phyloP scores from a whole-genome alignment of 2,113 vertebrate species.

The Tinamus guttatus region DNA sequence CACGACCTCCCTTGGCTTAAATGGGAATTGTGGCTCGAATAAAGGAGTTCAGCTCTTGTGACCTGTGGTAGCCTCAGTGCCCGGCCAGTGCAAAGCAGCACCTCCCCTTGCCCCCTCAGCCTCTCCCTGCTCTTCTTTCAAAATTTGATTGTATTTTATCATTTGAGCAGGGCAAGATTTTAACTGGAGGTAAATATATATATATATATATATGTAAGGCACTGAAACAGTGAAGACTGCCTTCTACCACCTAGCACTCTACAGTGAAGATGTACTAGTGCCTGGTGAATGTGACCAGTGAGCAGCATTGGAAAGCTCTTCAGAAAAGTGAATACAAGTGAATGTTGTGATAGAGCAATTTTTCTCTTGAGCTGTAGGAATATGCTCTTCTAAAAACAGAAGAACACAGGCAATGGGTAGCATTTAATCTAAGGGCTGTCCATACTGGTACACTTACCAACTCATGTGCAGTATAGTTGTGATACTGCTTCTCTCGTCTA shows the following conservation, averaged over 20 bases:
- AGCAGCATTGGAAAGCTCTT: neutral
- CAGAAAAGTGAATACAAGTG: neutral
- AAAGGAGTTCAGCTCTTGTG: conserved; percentile 32
- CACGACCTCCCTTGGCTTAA: conserved; percentile 30
- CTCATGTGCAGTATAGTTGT: neutral
- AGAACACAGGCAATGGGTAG: neutral
- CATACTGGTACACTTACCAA: neutral
- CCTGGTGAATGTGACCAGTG: neutral
- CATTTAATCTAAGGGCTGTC: neutral
- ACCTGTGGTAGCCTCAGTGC: conserved; percentile 10
- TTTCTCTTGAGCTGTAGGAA: neutral
- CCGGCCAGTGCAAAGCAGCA: neutral
- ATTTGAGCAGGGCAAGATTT: neutral
- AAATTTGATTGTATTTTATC: neutral
- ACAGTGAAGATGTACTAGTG: neutral
- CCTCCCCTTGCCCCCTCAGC: neutral
- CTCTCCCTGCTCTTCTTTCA: neutral
- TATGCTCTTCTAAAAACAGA: neutral
- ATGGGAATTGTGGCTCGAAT: conserved; percentile 8
- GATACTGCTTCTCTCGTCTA: neutral
- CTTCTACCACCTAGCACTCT: neutral
- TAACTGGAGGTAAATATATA: neutral
- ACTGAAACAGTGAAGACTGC: neutral
- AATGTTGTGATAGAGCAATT: neutral
- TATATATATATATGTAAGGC: no score